phyloP scores from a whole-genome alignment of 2,113 vertebrate species.

The Nothobranchius kuhntae region DNA sequence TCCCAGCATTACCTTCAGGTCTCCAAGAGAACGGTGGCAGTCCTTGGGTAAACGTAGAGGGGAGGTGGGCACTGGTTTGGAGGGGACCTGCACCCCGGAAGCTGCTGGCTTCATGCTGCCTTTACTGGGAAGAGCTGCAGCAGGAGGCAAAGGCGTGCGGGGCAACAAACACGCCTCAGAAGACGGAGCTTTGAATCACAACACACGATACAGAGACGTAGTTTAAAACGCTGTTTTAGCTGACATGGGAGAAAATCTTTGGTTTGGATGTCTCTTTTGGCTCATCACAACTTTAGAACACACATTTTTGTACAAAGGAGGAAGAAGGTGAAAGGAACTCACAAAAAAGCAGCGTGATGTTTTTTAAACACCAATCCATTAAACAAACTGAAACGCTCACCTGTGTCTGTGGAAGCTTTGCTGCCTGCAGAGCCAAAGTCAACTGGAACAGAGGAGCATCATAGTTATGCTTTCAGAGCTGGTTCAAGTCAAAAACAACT shows the following conservation, averaged over 20 bases:
- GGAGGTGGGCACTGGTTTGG: conserved; percentile 75
- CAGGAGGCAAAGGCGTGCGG: conserved; percentile 56
- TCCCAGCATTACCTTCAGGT: conserved; percentile 83
- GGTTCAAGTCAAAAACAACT: no score
- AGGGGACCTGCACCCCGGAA: conserved; percentile 59
- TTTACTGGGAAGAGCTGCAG: conserved; percentile 73
- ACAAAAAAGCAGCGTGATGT: no score
- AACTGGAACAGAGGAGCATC: conserved; percentile 57
- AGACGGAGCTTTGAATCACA: conserved; percentile 77
- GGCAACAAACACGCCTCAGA: conserved; percentile 83
- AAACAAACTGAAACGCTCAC: conserved; percentile 55
- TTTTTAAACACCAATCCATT: no score
- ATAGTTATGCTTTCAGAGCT: no score
- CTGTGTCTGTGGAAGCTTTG: conserved; percentile 87
- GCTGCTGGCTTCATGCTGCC: conserved; percentile 64
- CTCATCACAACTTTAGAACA: no score
- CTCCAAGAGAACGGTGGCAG: conserved; percentile 89
- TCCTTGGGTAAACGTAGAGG: conserved; percentile 79
- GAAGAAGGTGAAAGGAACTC: no score
- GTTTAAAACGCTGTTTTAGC: no score
- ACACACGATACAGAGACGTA: neutral
- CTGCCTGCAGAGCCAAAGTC: conserved; percentile 86
- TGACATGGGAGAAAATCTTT: no score
- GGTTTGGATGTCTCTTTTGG: no score
- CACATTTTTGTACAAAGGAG: no score